These are phyloP conservation scores for Eubasilissa splendida DNA, from an alignment of 2,888 invertebrate genomes.

Conservation along the genomic window DNA sequence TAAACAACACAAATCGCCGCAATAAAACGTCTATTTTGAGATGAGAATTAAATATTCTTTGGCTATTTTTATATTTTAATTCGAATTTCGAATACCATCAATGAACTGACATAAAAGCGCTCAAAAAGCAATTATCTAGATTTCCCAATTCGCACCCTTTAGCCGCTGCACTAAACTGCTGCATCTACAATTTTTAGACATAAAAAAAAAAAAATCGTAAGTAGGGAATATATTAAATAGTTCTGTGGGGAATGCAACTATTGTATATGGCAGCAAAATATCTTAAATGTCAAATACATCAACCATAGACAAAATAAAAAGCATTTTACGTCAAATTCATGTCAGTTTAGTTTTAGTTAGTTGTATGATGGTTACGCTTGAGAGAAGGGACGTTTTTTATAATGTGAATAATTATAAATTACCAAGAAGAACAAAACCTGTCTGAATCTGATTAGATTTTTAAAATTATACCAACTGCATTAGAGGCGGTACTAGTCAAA, in stretches of 20 bases:
- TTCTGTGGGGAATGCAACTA: conserved; percentile 6
- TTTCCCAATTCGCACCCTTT: neutral
- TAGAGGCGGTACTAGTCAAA: too few relatives aligned
- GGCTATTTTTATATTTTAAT: neutral
- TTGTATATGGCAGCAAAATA: conserved; percentile 9
- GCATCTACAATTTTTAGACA: conserved; percentile 5
- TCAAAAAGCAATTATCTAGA: conserved; percentile 10
- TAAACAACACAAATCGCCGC: neutral
- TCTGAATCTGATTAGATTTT: too few relatives aligned
- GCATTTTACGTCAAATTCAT: too few relatives aligned
- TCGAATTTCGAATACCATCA: neutral
- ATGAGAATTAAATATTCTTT: neutral
- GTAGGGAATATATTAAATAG: neutral
- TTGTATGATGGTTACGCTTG: too few relatives aligned
- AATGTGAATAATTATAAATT: too few relatives aligned
- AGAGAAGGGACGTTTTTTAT: too few relatives aligned
- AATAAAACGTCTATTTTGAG: neutral
- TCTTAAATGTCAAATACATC: conserved; percentile 14
- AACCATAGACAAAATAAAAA: neutral
- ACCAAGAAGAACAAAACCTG: too few relatives aligned
- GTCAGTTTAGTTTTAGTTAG: too few relatives aligned
- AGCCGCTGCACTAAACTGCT: neutral
- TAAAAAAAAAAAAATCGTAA: neutral
- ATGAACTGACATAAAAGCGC: conserved; percentile 5
- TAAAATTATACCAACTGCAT: too few relatives aligned